Conservation (phyloP, 2,888 invertebrate species). For the Lithophane leautieri region DNA sequence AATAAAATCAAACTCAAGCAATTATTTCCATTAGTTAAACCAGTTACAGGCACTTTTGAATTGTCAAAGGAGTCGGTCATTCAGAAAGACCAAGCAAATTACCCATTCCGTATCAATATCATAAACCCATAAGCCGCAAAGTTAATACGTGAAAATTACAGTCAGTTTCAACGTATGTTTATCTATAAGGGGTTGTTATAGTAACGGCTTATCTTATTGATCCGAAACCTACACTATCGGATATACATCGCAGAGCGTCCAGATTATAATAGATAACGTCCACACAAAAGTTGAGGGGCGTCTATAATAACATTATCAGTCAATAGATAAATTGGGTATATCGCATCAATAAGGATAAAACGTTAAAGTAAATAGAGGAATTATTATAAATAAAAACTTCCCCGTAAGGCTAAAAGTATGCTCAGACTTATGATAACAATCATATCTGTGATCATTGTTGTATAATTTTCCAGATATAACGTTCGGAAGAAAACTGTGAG, state of each 20-base stretch:
- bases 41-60: neutral
- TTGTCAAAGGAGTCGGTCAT: neutral
- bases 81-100: neutral
- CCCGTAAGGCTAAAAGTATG: neutral
- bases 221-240: slow-evolving; percentile 52
- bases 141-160: neutral
- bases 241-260: slow-evolving; percentile 47
- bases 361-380: slow-evolving; percentile 39
- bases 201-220: slow-evolving; percentile 59
- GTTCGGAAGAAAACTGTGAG: neutral
- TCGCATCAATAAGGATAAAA: slow-evolving; percentile 58
- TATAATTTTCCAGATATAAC: neutral
- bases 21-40: neutral
- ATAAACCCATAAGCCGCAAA: neutral
- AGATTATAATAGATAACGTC: slow-evolving; percentile 52
- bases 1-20: neutral
- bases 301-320: slow-evolving; percentile 60
- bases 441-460: neutral
- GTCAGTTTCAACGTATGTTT: slow-evolving; percentile 39
- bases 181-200: slow-evolving; percentile 59
- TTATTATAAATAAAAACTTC: slow-evolving; percentile 33
- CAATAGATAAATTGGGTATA: slow-evolving; percentile 52
- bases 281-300: slow-evolving; percentile 43
- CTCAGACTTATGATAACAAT: neutral
- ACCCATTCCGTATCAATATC: neutral